A percentile compares a stretch with the other conserved stretches of the same genome.
These are phyloP conservation scores for Ochropleura leucogaster DNA, from an alignment of 2,888 invertebrate genomes.

Conservation along the genomic window DNA sequence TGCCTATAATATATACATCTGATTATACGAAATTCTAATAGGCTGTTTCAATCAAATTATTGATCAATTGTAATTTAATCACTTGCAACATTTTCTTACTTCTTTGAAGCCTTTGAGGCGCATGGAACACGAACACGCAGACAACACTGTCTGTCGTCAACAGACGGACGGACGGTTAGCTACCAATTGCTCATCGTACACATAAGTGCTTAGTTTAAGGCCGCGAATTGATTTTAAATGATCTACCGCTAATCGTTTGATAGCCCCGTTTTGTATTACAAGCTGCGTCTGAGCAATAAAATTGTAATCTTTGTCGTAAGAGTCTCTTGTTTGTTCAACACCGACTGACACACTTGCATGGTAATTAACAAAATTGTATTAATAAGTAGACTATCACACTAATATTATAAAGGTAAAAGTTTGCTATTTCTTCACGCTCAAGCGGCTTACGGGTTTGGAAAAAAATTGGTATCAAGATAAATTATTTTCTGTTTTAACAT, in stretches of 20 bases:
- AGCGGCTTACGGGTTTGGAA: too few relatives aligned
- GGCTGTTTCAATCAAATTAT: conserved; percentile 56
- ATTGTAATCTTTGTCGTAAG: conserved; percentile 34
- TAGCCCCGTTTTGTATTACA: conserved; percentile 52
- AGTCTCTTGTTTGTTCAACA: conserved; percentile 32
- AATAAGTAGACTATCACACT: background rate
- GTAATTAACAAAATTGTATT: conserved; percentile 12
- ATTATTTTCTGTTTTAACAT: too few relatives aligned
- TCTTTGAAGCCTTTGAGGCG: too few relatives aligned
- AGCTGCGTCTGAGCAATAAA: conserved; percentile 43
- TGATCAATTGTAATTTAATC: conserved; percentile 65
- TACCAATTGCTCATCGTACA: too few relatives aligned
- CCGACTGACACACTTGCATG: conserved; percentile 46
- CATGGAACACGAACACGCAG: too few relatives aligned
- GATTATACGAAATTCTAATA: conserved; percentile 62
- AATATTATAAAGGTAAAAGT: background rate
- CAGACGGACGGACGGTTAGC: too few relatives aligned
- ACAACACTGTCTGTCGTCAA: too few relatives aligned
- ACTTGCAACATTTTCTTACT: conserved; percentile 43
- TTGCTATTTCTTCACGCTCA: too few relatives aligned
- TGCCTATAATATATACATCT: conserved; percentile 56
- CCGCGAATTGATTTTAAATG: conserved; percentile 49
- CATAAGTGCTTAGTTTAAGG: too few relatives aligned
- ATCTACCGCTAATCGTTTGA: conserved; percentile 49
- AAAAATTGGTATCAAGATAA: too few relatives aligned